These are phyloP conservation scores for Cartodere bifasciata DNA, from an alignment of 2,888 invertebrate genomes.

Conservation along the genomic window DNA sequence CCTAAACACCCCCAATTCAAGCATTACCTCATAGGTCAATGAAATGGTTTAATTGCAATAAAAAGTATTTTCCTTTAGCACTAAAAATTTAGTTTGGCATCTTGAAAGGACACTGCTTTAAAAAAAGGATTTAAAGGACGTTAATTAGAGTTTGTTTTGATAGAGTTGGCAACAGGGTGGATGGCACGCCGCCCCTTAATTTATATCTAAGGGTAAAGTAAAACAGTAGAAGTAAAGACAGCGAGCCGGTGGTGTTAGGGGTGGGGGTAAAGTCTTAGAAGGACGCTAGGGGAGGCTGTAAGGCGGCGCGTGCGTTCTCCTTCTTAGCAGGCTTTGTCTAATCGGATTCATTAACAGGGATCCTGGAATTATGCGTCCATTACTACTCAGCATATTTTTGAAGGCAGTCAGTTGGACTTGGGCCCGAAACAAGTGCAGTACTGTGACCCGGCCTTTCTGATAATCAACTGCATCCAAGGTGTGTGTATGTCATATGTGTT, in stretches of 20 bases:
- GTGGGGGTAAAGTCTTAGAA: conserved; percentile 21
- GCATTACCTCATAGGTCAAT: too few relatives aligned
- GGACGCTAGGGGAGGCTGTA: conserved; percentile 24
- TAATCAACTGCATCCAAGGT: too few relatives aligned
- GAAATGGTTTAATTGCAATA: too few relatives aligned
- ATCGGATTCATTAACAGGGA: conserved; percentile 47
- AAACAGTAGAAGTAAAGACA: conserved; percentile 35
- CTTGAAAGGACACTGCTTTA: too few relatives aligned
- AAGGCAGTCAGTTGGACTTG: conserved; percentile 37
- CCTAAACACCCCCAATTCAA: too few relatives aligned
- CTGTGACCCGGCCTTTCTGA: too few relatives aligned
- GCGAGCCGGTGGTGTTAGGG: conserved; percentile 23
- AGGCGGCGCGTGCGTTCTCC: conserved; percentile 35
- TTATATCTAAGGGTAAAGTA: conserved; percentile 39
- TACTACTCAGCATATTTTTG: conserved; percentile 40
- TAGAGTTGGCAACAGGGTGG: too few relatives aligned
- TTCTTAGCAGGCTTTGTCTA: conserved; percentile 39
- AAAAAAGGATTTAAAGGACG: too few relatives aligned
- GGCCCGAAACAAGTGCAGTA: conserved; percentile 31
- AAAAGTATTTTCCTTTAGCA: too few relatives aligned
- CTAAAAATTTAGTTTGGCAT: too few relatives aligned
- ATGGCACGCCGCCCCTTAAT: conserved; percentile 39
- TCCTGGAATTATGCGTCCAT: conserved; percentile 43
- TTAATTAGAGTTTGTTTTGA: too few relatives aligned
- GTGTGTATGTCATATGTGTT: too few relatives aligned